Evolutionary conservation across 2,888 invertebrate genomes (phyloP).

Genomic region (Notocelia uddmanniana): DNA sequence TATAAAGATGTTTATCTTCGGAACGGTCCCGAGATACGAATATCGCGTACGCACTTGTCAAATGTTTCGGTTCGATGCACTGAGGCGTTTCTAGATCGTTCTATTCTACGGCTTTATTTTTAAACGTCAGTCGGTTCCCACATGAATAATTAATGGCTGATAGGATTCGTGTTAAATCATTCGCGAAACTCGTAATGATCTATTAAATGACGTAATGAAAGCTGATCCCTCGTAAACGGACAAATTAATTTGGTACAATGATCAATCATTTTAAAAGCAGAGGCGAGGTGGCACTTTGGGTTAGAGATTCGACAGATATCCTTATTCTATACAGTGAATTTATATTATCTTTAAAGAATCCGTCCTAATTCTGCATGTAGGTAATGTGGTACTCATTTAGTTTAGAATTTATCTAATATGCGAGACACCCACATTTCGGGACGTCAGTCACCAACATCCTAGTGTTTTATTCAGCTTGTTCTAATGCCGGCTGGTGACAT

Average conservation of each 20-base stretch:
- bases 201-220: constrained; percentile 35
- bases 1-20: constrained; percentile 56
- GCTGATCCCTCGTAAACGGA: constrained; percentile 31
- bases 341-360: neutral
- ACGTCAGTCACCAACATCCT: constrained; percentile 7
- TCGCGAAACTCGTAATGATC: constrained; percentile 38
- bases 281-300: neutral
- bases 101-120: constrained; percentile 20
- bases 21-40: constrained; percentile 52
- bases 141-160: constrained; percentile 36
- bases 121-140: constrained; percentile 34
- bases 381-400: neutral
- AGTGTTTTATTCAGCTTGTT: neutral
- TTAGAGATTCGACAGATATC: neutral
- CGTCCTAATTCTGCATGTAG: neutral
- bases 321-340: neutral
- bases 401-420: neutral
- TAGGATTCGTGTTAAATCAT: constrained; percentile 34
- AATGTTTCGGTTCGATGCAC: constrained; percentile 62
- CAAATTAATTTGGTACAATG: constrained; percentile 29
- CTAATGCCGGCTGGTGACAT: neutral
- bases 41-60: constrained; percentile 54
- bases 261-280: constrained; percentile 17
- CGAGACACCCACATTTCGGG: neutral
- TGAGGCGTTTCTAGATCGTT: constrained; percentile 42